Base-by-base conservation (phyloP, 2,797 vertebrate species). In the Coendou prehensilis region DNA sequence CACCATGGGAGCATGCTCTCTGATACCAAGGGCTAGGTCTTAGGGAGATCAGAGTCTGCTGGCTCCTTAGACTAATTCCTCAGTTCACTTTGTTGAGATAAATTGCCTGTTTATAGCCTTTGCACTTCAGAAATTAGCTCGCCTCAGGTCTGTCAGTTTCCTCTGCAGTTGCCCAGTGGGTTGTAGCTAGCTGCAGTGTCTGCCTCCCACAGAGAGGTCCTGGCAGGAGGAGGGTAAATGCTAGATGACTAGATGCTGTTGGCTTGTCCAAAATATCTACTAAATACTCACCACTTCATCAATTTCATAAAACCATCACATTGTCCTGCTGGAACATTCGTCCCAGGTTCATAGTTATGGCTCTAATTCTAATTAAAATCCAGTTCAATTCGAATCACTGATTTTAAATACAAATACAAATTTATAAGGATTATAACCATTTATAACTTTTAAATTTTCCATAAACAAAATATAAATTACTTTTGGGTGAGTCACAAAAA, bases 161-260 rank as follows among this genome's bases (percentile, higher is more conserved):
- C 13, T 33, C 41, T 41, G 17, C 64, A n/a, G 18, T 22, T 23
- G 20, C 26, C 85, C 23, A 59, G 1, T 28, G 54, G 18, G 30
- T 7, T 71, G 2, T 52, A 22, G 22, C 63, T 45, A 15, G 18
- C 54, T 5, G 6, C 6, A 20, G 18, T 5, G 1, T 15, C 17
- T 4, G 6, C 15, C 26, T 20, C 15, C 22, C 9, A 2, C 13
- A 37, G 37, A 8, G 3, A 23, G 1, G 47, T n/a, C 28, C 15
- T 5, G 6, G 37, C 5, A 3, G 28, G 10, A 54, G 2, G 15
- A 22, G 6, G 37, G 10, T 7, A 2, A 2, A 6, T 28, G 1
- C 17, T 18, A 59, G 28, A 22, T 81, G 30, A 22, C 17, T 23
- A 57, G 76, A 37, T 23, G 15, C 76, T 61, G 50, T 0, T 37